A percentile compares a stretch with the other conserved stretches of the same genome.
Evolutionary conservation across 2,797 vertebrate genomes (phyloP).

Genomic region (Hoplostethus atlanticus): DNA sequence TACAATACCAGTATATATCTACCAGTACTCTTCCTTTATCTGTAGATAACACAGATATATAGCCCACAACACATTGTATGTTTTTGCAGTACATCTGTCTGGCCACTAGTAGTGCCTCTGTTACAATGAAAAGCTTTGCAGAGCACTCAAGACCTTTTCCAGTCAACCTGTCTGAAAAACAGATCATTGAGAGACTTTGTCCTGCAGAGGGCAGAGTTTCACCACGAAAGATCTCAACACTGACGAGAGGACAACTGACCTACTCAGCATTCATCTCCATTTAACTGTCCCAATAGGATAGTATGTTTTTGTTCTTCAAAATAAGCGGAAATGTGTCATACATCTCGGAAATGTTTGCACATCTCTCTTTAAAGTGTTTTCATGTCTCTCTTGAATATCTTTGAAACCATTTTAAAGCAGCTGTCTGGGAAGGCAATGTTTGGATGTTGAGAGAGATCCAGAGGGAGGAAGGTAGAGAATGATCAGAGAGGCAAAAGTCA

Average conservation of each 20-base stretch:
- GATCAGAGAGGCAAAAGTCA: conserved; percentile 6
- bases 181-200: conserved; percentile 37
- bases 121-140: conserved; percentile 6
- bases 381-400: background rate
- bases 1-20: background rate
- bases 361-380: conserved; percentile 1
- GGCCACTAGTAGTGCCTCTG: conserved; percentile 47
- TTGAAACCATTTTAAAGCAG: background rate
- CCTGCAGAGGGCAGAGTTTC: conserved; percentile 86
- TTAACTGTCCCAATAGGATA: conserved; percentile 38
- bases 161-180: background rate
- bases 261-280: conserved; percentile 52
- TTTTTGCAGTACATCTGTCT: conserved; percentile 36
- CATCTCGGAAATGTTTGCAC: background rate
- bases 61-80: background rate
- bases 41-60: background rate
- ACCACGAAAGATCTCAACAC: conserved; percentile 47
- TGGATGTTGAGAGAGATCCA: conserved; percentile 2
- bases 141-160: background rate
- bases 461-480: background rate
- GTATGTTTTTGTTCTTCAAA: background rate
- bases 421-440: background rate
- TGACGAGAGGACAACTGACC: conserved; percentile 12
- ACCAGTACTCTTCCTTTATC: background rate
- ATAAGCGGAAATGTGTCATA: background rate